These are phyloP conservation scores for Psix sp. DNA, from an alignment of 1,140 invertebrate genomes.

Conservation along the genomic window DNA sequence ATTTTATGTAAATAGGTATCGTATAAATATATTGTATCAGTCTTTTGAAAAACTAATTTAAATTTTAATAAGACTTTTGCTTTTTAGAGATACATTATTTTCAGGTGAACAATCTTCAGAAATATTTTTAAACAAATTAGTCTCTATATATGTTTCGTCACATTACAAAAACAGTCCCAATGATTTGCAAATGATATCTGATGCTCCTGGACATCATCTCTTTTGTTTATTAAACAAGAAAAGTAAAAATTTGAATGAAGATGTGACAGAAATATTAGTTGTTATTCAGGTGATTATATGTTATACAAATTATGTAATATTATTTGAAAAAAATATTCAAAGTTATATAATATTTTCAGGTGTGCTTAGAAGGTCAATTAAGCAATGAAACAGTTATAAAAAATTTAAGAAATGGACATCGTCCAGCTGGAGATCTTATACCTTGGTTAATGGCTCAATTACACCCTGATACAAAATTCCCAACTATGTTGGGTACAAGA, in stretches of 20 bases:
- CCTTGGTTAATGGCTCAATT: conserved; percentile 99
- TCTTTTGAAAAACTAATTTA: no score
- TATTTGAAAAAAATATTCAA: no score
- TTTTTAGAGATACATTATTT: conserved; percentile 92
- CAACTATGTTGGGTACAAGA: conserved; percentile 91
- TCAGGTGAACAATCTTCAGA: conserved; percentile 98
- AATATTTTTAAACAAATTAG: conserved; percentile 92
- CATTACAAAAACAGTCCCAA: conserved; percentile 99
- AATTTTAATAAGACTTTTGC: no score
- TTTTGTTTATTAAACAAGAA: conserved; percentile 96
- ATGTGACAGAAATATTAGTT: conserved; percentile 93
- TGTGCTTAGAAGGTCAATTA: conserved; percentile 97
- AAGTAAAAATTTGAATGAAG: conserved; percentile 81
- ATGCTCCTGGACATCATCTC: conserved; percentile 98
- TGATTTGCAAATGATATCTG: conserved; percentile 98
- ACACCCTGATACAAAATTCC: conserved; percentile 96
- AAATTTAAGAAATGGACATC: conserved; percentile 88
- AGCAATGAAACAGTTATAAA: conserved; percentile 87
- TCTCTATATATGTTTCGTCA: conserved; percentile 96
- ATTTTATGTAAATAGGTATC: conserved; percentile 87
- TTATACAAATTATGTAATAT: not conserved
- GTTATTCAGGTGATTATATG: conserved; percentile 85
- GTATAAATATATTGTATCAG: no score
- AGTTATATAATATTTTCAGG: conserved; percentile 73
- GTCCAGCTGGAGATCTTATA: conserved; percentile 96